These are phyloP conservation scores for Sus cebifrons DNA, from an alignment of 2,797 vertebrate genomes.

Conservation along the genomic window DNA sequence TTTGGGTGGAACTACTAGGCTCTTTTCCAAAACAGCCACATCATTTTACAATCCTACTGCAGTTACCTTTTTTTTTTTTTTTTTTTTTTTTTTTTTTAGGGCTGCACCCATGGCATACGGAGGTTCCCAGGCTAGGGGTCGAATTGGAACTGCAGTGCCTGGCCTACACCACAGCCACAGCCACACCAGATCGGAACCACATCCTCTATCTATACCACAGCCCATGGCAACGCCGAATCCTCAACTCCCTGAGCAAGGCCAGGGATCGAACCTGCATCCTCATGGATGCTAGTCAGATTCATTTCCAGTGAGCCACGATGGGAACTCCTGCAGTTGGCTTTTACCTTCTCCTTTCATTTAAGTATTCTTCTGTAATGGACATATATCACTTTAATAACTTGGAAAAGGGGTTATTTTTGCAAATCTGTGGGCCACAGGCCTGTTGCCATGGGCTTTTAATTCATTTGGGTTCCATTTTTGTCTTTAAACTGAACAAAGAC, in stretches of 20 bases:
- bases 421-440: not conserved
- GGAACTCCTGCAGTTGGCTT: not conserved
- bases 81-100: no score
- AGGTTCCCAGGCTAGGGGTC: no score
- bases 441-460: not conserved
- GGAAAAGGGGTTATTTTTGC: not conserved
- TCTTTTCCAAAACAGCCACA: not conserved
- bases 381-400: conserved; percentile 4
- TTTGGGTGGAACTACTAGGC: not conserved
- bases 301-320: no score
- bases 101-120: no score
- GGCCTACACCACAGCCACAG: no score
- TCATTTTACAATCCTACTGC: not conserved
- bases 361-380: not conserved
- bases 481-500: conserved; percentile 1
- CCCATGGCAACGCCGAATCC: no score
- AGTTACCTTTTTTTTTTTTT: not conserved
- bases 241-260: no score
- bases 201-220: no score
- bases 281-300: no score
- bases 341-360: conserved; percentile 23
- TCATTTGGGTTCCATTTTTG: not conserved
- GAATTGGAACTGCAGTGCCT: no score
- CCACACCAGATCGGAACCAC: no score
- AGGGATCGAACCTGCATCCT: no score